Evolutionary conservation across 2,888 invertebrate genomes (phyloP), one percentile per base, ranked within the genome.

Genomic region (Pterostichus madidus): DNA sequence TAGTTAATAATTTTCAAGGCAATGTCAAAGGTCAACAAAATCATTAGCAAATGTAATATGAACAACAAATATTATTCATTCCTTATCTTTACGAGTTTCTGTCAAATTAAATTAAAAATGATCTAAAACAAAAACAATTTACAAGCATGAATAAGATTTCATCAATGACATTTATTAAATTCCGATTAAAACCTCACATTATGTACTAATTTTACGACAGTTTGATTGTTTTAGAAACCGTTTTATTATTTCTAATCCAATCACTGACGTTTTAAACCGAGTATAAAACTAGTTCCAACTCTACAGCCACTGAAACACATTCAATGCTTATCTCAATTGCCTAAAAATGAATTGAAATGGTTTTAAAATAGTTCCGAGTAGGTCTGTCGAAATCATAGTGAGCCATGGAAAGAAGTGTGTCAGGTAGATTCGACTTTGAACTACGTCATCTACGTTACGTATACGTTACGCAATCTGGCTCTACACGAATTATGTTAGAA

Each of bases 341-440:
- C 13, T 64, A 64, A 64, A 64, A 64, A 64, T 64, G 64, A 64
- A 64, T 64, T 35, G 64, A 32, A 32, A 35, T 13, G 13, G 59
- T 31, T 61, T 13, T 31, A 32, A 64, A 35, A 64, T 35, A 32
- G 35, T 64, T 32, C 64, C 64, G 64, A 24, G 59, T 59, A 11
- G 24, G 7, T 59, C 39, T 64, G 64, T 35, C 46, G 73, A 73
- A 73, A 73, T 73, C 44, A 44, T 17, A 13, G 73, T 31, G 31
- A 5, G 68, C 49, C 46, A 35, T 68, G 7, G 39, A 80, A 80
- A 68, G 39, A 80, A 80, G 80, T 80, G 68, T 80, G 80, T 71
- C 80, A 80, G 80, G 71, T 80, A 80, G 49, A 80, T 68, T 68
- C 32, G 80, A 80, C 80, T 80, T 80, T 80, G 80, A 80, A 80